Evolutionary conservation across 2,888 invertebrate genomes (phyloP).

Genomic region (Lamproptera curius): DNA sequence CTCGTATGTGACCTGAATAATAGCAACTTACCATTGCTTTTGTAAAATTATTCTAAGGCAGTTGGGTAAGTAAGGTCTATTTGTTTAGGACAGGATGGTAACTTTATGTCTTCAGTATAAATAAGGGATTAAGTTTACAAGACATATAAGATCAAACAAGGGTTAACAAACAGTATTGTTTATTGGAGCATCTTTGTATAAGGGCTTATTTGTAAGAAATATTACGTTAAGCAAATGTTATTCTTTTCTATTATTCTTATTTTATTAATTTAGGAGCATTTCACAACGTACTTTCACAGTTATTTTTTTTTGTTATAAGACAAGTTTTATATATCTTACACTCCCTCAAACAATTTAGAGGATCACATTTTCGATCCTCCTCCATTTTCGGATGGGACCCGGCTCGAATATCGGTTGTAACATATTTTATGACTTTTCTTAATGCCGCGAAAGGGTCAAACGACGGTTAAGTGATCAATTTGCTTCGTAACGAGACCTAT

Average conservation of each 20-base stretch:
- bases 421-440: slow-evolving; percentile 16
- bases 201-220: slow-evolving; percentile 1
- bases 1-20: no score
- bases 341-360: no score
- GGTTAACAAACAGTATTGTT: slow-evolving; percentile 7
- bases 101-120: slow-evolving; percentile 10
- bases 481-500: background rate
- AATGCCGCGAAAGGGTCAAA: slow-evolving; percentile 9
- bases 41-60: no score
- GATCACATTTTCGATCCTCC: no score
- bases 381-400: slow-evolving; percentile 46
- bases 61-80: background rate
- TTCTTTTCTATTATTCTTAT: no score
- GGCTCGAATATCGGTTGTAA: slow-evolving; percentile 16
- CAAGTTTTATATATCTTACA: no score
- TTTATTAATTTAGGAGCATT: no score
- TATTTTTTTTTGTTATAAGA: no score
- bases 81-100: slow-evolving; percentile 12
- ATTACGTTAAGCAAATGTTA: background rate
- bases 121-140: slow-evolving; percentile 12
- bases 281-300: no score
- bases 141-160: slow-evolving; percentile 10
- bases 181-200: background rate
- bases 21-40: no score
- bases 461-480: slow-evolving; percentile 7